A percentile compares a stretch with the other conserved stretches of the same genome.
phyloP scores from a whole-genome alignment of 2,113 vertebrate species.

The Sinocyclocheilus grahami region DNA sequence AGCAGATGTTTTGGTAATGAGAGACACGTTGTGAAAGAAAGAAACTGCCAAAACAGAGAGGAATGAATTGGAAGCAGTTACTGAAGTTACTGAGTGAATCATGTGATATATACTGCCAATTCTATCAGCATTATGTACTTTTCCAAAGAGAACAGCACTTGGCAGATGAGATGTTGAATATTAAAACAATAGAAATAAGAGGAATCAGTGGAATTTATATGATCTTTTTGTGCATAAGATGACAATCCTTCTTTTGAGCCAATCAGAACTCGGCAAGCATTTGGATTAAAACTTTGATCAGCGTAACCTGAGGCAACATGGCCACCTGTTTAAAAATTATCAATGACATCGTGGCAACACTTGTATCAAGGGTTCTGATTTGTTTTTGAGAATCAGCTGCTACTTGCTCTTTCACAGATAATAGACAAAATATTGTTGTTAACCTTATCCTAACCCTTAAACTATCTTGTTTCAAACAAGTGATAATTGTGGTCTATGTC shows the following conservation, averaged over 20 bases:
- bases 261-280: conserved; percentile 54
- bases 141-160: conserved; percentile 67
- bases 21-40: conserved; percentile 80
- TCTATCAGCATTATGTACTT: conserved; percentile 62
- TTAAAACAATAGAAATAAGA: conserved; percentile 49
- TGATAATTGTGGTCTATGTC: conserved; percentile 54
- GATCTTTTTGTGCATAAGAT: conserved; percentile 64
- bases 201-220: conserved; percentile 45
- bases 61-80: conserved; percentile 75
- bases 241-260: conserved; percentile 79
- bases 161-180: conserved; percentile 61
- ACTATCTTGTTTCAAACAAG: conserved; percentile 53
- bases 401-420: conserved; percentile 55
- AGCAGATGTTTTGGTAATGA: conserved; percentile 85
- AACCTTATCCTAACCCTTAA: conserved; percentile 50
- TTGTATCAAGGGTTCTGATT: conserved; percentile 57
- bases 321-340: conserved; percentile 36
- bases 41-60: conserved; percentile 79
- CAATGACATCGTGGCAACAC: conserved; percentile 49
- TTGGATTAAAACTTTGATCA: conserved; percentile 35
- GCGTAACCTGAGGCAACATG: conserved; percentile 48
- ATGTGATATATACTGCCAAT: conserved; percentile 56
- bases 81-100: conserved; percentile 78
- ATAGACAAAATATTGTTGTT: conserved; percentile 46
- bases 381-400: conserved; percentile 63